phyloP scores from a whole-genome alignment of 2,113 vertebrate genomes.

The Petromus typicus region DNA sequence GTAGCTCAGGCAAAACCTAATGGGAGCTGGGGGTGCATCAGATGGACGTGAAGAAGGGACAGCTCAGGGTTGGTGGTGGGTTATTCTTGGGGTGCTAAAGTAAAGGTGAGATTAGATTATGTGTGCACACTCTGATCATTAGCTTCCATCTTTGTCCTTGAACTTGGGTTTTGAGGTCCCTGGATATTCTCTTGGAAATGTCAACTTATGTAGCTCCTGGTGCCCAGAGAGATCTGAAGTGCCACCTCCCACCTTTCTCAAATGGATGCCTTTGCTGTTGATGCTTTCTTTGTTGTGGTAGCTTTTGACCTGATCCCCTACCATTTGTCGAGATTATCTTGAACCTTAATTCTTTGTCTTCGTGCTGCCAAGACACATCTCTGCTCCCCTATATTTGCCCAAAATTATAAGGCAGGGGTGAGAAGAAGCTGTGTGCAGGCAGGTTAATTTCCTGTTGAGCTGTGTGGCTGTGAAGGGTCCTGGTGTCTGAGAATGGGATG shows the following conservation, averaged over 20 bases:
- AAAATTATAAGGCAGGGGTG: neutral
- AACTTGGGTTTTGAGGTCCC: neutral
- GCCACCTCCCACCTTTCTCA: neutral
- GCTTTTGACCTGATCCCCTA: neutral
- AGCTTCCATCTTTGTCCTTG: neutral
- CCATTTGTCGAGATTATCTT: neutral
- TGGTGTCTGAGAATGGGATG: fast-evolving
- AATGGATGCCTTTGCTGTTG: neutral
- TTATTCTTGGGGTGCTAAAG: neutral
- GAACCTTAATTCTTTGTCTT: neutral
- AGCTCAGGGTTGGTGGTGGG: neutral
- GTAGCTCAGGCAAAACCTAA: neutral
- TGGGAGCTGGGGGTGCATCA: neutral
- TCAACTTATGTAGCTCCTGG: neutral
- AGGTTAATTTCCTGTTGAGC: no score
- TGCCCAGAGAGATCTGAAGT: neutral
- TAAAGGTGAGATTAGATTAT: no score
- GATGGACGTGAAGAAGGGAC: neutral
- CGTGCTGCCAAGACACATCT: neutral
- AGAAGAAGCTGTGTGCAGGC: neutral
- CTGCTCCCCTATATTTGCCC: neutral
- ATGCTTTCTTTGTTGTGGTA: neutral
- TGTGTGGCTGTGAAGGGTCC: neutral
- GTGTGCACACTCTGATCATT: neutral
- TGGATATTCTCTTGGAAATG: fast-evolving